phyloP scores from a whole-genome alignment of 2,888 invertebrate species.

The Campoletis raptor region DNA sequence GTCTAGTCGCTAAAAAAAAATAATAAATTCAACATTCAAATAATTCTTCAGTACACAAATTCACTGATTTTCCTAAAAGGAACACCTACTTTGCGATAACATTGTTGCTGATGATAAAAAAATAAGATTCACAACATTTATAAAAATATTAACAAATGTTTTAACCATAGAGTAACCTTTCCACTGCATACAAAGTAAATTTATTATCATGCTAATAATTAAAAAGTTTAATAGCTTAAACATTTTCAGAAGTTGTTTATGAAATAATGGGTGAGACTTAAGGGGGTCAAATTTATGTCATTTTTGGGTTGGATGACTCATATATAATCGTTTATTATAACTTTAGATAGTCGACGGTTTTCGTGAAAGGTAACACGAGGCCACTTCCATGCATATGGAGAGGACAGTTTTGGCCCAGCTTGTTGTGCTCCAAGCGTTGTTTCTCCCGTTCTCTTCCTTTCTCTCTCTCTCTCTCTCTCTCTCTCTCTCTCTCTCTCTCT shows the following conservation, averaged over 20 bases:
- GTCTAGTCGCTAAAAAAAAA: too few relatives aligned
- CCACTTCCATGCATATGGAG: conserved; percentile 66
- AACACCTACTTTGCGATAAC: too few relatives aligned
- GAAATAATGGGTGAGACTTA: neutral
- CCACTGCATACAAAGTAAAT: neutral
- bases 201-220: neutral
- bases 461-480: conserved; percentile 4
- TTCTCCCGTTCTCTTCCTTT: conserved; percentile 35
- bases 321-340: conserved; percentile 26
- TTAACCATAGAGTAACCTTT: too few relatives aligned
- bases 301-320: conserved; percentile 12
- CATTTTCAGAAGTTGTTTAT: neutral
- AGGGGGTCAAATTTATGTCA: neutral
- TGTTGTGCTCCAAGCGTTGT: conserved; percentile 43
- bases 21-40: too few relatives aligned
- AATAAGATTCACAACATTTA: too few relatives aligned
- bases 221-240: neutral
- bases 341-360: conserved; percentile 37
- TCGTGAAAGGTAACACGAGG: conserved; percentile 36
- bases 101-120: too few relatives aligned
- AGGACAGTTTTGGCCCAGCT: conserved; percentile 49
- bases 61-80: too few relatives aligned
- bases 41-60: too few relatives aligned
- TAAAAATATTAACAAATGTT: too few relatives aligned
- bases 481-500: neutral